Evolutionary conservation across 2,888 invertebrate genomes (phyloP), one percentile per base, ranked within the genome.

Genomic region (Teleogryllus oceanicus): DNA sequence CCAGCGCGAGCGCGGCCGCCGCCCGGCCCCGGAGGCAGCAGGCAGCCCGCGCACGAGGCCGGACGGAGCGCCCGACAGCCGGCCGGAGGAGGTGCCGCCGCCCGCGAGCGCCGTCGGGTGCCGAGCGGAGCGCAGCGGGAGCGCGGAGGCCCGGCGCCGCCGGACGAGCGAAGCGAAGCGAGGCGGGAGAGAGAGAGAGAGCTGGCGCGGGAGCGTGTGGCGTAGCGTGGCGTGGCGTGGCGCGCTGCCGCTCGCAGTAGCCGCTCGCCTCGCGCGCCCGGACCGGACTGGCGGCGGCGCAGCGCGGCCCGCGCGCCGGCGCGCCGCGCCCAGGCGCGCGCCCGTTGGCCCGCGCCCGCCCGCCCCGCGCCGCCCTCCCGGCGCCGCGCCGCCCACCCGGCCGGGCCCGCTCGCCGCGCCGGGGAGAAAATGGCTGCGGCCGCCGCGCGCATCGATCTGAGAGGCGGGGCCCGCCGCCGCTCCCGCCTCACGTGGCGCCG

Each of bases 381-480:
- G n/a, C n/a, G 3, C n/a, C 77, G 80, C 76, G 76, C 75, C 75
- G 78, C 37, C 20, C 74, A 74, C 50, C 24, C 75, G 80, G 37
- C 37, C 37, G 37, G 37, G 37, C 37, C 77, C 49, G 50, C 74
- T 21, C 75, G 21, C 50, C 76, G 49, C 20, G 76, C 75, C 74
- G 85, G 77, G 83, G 80, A 84, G 83, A 81, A 85, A 82, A 82
- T 84, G 85, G 83, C 84, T 84, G 81, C 84, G 84, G 82, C 81
- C 82, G 80, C 83, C 83, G 83, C 83, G 79, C 83, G 79, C 79
- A 78, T 50, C 76, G 76, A 81, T 83, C 74, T 83, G 82, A 82
- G 82, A 83, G 80, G 82, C 83, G 78, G 81, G 82, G 81, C 81
- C 83, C 81, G 81, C 82, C 76, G 78, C 81, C 76, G 78, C 78